These are phyloP conservation scores for Lethenteron reissneri DNA, from an alignment of 2,113 vertebrate species.

Conservation along the genomic window DNA sequence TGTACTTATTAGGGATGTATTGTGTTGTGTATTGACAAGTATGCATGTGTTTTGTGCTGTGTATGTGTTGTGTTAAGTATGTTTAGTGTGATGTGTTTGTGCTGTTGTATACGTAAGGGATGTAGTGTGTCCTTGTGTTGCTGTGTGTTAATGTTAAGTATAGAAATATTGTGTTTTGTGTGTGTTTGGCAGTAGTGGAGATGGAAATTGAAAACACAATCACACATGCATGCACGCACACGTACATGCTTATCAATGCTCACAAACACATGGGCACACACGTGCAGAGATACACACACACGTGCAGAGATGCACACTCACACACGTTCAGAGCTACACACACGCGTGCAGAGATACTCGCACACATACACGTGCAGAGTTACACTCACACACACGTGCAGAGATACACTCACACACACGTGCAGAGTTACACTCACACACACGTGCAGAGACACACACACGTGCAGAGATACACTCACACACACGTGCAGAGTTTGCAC, in stretches of 20 bases:
- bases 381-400: too few species aligned
- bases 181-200: not conserved
- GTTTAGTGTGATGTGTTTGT: not conserved
- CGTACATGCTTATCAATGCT: not conserved
- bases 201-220: not conserved
- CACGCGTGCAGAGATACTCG: too few species aligned
- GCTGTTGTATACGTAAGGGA: not conserved
- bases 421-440: too few species aligned
- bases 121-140: not conserved
- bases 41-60: not conserved
- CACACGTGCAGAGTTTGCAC: too few species aligned
- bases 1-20: not conserved
- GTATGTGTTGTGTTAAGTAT: not conserved
- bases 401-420: too few species aligned
- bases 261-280: slow-evolving; percentile 2
- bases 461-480: too few species aligned
- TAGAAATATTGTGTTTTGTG: not conserved
- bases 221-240: not conserved
- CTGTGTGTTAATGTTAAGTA: not conserved
- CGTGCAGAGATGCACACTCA: too few species aligned
- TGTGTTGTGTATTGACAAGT: not conserved
- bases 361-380: too few species aligned
- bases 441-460: too few species aligned
- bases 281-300: not conserved
- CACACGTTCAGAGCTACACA: too few species aligned